phyloP scores from a whole-genome alignment of 2,113 vertebrate genomes.

The Struthio camelus region DNA sequence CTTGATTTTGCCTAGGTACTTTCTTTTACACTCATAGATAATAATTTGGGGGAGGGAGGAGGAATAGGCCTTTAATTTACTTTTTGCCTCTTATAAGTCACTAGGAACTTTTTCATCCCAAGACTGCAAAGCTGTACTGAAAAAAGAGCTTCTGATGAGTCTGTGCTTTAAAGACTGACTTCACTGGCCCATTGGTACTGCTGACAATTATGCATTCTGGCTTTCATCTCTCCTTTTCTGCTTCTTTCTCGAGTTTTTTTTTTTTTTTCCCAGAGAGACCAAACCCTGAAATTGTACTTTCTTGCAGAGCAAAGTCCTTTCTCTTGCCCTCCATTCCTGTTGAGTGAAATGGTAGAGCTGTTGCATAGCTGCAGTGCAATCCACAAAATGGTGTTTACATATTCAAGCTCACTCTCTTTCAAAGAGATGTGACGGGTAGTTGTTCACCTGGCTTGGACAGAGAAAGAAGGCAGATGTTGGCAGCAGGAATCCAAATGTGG shows the following conservation, averaged over 20 bases:
- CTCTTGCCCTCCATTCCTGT: neutral
- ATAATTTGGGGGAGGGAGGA: constrained; percentile 35
- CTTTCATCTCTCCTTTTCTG: neutral
- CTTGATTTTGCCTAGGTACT: constrained; percentile 53
- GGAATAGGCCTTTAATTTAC: constrained; percentile 72
- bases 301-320: neutral
- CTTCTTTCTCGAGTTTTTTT: neutral
- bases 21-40: constrained; percentile 61
- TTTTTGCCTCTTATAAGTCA: constrained; percentile 58
- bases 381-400: neutral
- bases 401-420: neutral
- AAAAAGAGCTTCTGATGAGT: constrained; percentile 25
- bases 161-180: constrained; percentile 18
- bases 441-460: neutral
- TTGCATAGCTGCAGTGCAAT: neutral
- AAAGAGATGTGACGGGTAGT: neutral
- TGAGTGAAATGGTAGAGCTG: neutral
- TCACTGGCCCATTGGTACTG: neutral
- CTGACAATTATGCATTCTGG: neutral
- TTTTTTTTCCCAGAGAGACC: neutral
- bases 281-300: neutral
- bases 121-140: constrained; percentile 28
- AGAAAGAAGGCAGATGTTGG: neutral
- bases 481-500: neutral
- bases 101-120: constrained; percentile 62